Evolutionary conservation across 2,888 invertebrate genomes (phyloP), one percentile per base, ranked within the genome.

Genomic region (Mesorhabditis belari): DNA sequence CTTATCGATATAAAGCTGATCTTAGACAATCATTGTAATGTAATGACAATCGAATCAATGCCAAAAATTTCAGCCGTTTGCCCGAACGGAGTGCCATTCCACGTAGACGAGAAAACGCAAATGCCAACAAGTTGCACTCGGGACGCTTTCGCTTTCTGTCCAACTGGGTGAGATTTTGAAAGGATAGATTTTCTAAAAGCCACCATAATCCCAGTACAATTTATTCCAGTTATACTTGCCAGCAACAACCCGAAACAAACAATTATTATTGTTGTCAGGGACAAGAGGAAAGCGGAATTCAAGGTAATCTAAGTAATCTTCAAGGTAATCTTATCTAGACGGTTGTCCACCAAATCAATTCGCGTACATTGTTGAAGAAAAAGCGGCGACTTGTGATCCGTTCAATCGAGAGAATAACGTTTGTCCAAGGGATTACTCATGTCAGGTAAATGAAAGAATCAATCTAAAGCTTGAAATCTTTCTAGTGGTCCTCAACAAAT

Each of bases 131-230:
- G 64, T 2, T 73, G 73, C 44, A 69, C 66, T 5, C 63, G 66
- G 12, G 73, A 70, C 53, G 71, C 69, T 23, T 71, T 73, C 63
- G 69, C 73, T 3, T 66, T 67, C 55, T 73, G 73, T 54, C 71
- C 73, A 55, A 51, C n/a, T 51, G n/a, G 23, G n/a, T 51, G 12
- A 51, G 51, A 0, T 2, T 23, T n/a, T 12, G 2, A 2, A 51
- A 21, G 19, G 2, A 12, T 19, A 17, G 9, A 17, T 19, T 2
- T 51, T 17, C 2, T 9, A 17, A 12, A 9, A 19, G 2, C 51
- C 51, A 51, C 12, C 17, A 44, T 44, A 17, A 2, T 21, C 21
- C 2, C 1, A 51, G n/a, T 19, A 9, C 21, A 12, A 17, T 17
- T 9, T 5, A 26, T 58, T 55, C 17, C 26, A 62, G 58, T 3